phyloP scores from a whole-genome alignment of 2,888 invertebrate genomes.

The Taphrorychus bicolor region DNA sequence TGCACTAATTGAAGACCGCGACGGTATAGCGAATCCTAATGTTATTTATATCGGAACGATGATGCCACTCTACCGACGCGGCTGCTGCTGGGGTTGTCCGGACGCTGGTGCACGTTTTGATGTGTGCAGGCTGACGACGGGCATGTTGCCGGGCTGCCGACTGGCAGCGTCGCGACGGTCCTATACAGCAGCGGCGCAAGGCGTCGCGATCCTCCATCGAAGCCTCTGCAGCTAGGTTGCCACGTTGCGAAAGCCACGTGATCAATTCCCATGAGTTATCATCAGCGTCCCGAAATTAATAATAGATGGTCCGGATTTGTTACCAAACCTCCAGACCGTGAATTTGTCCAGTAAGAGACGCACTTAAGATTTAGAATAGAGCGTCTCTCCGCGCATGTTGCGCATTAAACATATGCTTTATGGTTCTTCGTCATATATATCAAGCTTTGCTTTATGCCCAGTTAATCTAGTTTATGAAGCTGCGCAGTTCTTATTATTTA shows the following conservation, averaged over 20 bases:
- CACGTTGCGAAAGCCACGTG: slow-evolving; percentile 1
- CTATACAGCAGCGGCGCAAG: slow-evolving; percentile 31
- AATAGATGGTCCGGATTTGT: background rate
- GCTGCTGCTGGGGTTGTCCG: slow-evolving; percentile 38
- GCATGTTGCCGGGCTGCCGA: slow-evolving; percentile 37
- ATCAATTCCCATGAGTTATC: background rate
- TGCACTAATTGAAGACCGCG: slow-evolving; percentile 41
- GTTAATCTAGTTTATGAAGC: too few species aligned
- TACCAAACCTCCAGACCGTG: background rate
- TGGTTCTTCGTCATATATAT: too few species aligned
- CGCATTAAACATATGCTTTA: background rate
- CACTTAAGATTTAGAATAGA: background rate
- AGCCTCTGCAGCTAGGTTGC: slow-evolving; percentile 22
- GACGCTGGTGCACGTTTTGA: slow-evolving; percentile 32
- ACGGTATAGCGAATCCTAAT: slow-evolving; percentile 24
- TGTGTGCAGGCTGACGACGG: slow-evolving; percentile 31
- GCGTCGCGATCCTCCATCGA: slow-evolving; percentile 22
- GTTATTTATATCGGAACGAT: slow-evolving; percentile 49
- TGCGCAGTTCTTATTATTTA: too few species aligned
- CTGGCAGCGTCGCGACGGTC: slow-evolving; percentile 43
- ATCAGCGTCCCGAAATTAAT: background rate
- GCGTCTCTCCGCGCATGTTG: background rate
- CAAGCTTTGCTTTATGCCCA: too few species aligned
- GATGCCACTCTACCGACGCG: slow-evolving; percentile 47
- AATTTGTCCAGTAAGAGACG: background rate